phyloP scores from a whole-genome alignment of 2,797 vertebrate species.

The Hemibagrus guttatus region DNA sequence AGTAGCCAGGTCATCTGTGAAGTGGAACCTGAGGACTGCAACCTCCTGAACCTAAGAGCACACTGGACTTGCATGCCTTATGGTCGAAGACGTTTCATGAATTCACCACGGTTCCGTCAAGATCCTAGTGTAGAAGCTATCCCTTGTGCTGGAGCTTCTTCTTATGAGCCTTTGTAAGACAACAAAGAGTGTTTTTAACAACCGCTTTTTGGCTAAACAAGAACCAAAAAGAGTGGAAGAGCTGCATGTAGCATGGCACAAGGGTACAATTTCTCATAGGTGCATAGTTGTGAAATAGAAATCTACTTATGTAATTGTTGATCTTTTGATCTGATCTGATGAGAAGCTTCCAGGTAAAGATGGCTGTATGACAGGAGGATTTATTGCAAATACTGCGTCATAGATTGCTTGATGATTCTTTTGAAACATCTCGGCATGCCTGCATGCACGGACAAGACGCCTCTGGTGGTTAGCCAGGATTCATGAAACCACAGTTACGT shows the following conservation, averaged over 20 bases:
- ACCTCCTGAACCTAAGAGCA: background rate
- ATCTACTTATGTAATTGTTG: background rate
- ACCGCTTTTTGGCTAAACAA: background rate
- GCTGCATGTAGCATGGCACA: background rate
- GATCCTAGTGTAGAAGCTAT: background rate
- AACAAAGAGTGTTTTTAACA: background rate
- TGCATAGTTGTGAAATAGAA: background rate
- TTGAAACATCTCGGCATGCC: background rate
- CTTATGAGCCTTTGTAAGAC: background rate
- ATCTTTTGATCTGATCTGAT: background rate
- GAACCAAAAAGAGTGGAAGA: background rate
- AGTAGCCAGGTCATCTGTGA: background rate
- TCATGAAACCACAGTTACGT: background rate
- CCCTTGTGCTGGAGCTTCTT: background rate
- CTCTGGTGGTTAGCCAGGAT: background rate
- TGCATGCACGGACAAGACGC: conserved; percentile 6
- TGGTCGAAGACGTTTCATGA: background rate
- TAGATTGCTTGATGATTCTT: conserved; percentile 1
- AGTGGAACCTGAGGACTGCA: background rate
- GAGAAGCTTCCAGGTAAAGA: background rate
- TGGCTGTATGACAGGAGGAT: background rate
- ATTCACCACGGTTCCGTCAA: background rate
- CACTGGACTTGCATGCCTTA: background rate
- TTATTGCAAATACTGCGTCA: background rate
- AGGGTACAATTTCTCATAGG: background rate